These are phyloP conservation scores for Leucophora obtusa DNA, from an alignment of 2,888 invertebrate species.

Conservation along the genomic window DNA sequence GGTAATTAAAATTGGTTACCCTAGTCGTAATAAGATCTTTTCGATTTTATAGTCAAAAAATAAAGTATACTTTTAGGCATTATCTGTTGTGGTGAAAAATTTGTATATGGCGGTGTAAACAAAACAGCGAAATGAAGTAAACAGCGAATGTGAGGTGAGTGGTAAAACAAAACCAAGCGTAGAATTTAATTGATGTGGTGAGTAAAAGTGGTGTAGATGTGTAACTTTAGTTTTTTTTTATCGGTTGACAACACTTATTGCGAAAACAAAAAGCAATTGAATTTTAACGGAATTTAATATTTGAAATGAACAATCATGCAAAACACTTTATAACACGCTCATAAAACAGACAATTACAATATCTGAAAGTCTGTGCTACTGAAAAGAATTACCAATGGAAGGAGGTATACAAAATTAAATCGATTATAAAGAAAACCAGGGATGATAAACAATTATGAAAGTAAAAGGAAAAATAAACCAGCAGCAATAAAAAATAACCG, in stretches of 20 bases:
- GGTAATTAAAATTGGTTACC: too few species aligned
- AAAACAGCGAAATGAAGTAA: too few species aligned
- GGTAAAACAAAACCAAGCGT: slow-evolving; percentile 8
- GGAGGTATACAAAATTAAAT: not conserved
- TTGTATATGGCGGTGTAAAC: slow-evolving; percentile 1
- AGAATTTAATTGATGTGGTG: not conserved
- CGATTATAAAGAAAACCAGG: not conserved
- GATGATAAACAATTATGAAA: not conserved
- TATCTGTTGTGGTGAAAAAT: not conserved
- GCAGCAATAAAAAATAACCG: not conserved
- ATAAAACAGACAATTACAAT: not conserved
- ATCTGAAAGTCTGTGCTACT: too few species aligned
- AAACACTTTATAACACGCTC: slow-evolving; percentile 16
- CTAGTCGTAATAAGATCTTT: not conserved
- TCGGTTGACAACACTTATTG: slow-evolving; percentile 54
- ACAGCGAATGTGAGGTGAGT: not conserved
- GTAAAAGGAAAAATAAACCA: not conserved
- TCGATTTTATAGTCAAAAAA: not conserved
- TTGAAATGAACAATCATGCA: slow-evolving; percentile 52
- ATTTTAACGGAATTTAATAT: slow-evolving; percentile 14
- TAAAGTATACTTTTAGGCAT: slow-evolving; percentile 44
- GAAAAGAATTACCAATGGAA: too few species aligned
- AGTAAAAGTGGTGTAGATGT: not conserved
- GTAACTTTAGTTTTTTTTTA: slow-evolving; percentile 35
- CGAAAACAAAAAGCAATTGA: slow-evolving; percentile 56